Evolutionary conservation across 1,140 invertebrate genomes (phyloP).

Genomic region (Ceratosolen solmsi): DNA sequence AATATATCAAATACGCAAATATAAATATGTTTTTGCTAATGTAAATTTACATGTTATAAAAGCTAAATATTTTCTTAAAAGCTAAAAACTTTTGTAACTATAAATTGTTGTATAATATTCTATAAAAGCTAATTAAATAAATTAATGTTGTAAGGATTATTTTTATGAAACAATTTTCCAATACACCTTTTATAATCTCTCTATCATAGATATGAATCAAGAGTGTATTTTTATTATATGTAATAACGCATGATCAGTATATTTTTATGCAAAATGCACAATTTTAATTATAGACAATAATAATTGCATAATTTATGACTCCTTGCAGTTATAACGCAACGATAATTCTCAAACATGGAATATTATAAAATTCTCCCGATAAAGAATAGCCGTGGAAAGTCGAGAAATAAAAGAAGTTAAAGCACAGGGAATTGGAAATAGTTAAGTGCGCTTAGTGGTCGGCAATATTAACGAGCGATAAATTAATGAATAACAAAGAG

Average conservation of each 20-base stretch:
- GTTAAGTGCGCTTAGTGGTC: not conserved
- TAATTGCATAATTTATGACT: constrained; percentile 38
- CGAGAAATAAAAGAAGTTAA: not conserved
- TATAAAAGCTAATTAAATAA: no score
- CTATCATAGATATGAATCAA: not conserved
- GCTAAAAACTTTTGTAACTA: no score
- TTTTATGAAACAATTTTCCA: not conserved
- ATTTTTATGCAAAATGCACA: not conserved
- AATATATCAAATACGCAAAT: no score
- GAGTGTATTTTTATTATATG: not conserved
- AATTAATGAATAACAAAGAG: constrained; percentile 34
- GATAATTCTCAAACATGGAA: constrained; percentile 10
- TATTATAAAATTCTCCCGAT: constrained; percentile 28
- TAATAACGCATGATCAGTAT: not conserved
- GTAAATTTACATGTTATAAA: no score
- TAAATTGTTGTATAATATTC: no score
- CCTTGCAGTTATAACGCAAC: not conserved
- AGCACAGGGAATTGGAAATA: not conserved
- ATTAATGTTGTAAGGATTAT: no score
- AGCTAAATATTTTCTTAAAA: no score
- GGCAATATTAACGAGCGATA: constrained; percentile 37
- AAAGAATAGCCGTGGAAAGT: not conserved
- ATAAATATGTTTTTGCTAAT: no score
- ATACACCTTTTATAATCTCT: not conserved
- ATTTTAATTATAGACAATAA: constrained; percentile 20